These are phyloP conservation scores for Chlorops oryzae DNA, from an alignment of 1,140 invertebrate genomes.

Conservation along the genomic window DNA sequence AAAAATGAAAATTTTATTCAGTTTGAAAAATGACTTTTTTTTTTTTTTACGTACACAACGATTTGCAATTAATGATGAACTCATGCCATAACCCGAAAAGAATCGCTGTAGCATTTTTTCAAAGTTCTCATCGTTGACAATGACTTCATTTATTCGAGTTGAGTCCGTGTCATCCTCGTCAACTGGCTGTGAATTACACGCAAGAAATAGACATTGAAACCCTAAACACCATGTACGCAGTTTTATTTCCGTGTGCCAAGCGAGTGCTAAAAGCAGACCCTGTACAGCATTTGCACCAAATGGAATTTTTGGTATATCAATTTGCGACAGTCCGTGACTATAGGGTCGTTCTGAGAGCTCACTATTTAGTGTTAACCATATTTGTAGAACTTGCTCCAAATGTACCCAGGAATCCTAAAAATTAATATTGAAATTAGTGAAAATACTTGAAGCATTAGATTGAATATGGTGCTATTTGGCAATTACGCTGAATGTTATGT, in stretches of 20 bases:
- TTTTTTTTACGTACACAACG: conserved; percentile 33
- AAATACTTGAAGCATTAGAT: no score
- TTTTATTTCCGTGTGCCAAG: conserved; percentile 61
- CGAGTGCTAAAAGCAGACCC: conserved; percentile 62
- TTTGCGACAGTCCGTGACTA: conserved; percentile 52
- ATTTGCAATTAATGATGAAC: conserved; percentile 38
- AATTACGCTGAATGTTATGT: no score
- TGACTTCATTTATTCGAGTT: conserved; percentile 54
- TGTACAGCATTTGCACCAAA: conserved; percentile 65
- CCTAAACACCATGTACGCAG: conserved; percentile 68
- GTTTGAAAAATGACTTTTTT: not conserved
- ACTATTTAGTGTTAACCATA: conserved; percentile 77
- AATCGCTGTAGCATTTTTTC: conserved; percentile 67
- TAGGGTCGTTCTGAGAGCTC: conserved; percentile 49
- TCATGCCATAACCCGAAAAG: conserved; percentile 61
- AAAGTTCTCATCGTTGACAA: conserved; percentile 64
- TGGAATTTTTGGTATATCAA: conserved; percentile 63
- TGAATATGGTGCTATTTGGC: no score
- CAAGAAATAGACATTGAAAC: conserved; percentile 58
- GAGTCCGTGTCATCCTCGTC: conserved; percentile 31
- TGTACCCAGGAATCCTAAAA: conserved; percentile 56
- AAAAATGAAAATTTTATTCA: not conserved
- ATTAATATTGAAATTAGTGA: conserved; percentile 18
- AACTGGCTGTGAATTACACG: conserved; percentile 50
- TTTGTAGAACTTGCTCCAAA: conserved; percentile 71